Evolutionary conservation across 2,888 invertebrate genomes (phyloP), one percentile per base, ranked within the genome.

Genomic region (Resseliella maxima): DNA sequence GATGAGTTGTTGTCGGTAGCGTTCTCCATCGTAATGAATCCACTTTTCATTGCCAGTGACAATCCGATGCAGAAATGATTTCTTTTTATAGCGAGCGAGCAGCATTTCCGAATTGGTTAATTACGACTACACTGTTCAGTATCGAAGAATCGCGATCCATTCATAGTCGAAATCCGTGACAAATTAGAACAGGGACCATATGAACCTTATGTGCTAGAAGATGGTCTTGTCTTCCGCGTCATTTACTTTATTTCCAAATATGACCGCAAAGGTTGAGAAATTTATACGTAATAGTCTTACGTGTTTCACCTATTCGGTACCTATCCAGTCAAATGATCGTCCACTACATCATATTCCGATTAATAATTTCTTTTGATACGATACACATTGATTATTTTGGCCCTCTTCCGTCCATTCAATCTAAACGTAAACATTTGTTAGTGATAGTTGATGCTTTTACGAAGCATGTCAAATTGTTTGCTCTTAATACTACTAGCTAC

Each of bases 1-100:
- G n/a, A n/a, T n/a, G n/a, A n/a, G n/a, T n/a, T n/a, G n/a, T n/a
- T n/a, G n/a, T n/a, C n/a, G n/a, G n/a, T n/a, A n/a, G n/a, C n/a
- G n/a, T n/a, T n/a, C n/a, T n/a, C n/a, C n/a, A n/a, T n/a, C n/a
- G n/a, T n/a, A n/a, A n/a, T n/a, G n/a, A n/a, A n/a, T n/a, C n/a
- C n/a, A n/a, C n/a, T n/a, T n/a, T n/a, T n/a, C n/a, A n/a, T n/a
- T n/a, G n/a, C n/a, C 18, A 59, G 89, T 1, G 87, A 88, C 21
- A 88, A 89, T 0, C 87, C 88, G 83, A 89, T 90, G 35, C 89
- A 89, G n/a, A 87, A 89, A 21, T 90, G 89, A 90, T 89, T 89
- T 86, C 85, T 89, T 15, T n/a, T n/a, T n/a, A n/a, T n/a, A n/a
- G n/a, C n/a, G n/a, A n/a, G n/a, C n/a, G n/a, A n/a, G n/a, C n/a